Percentiles rank a stretch among this genome's conserved stretches.
Conservation (phyloP, 2,113 vertebrate species). For the Oxygymnocypris stewartii region DNA sequence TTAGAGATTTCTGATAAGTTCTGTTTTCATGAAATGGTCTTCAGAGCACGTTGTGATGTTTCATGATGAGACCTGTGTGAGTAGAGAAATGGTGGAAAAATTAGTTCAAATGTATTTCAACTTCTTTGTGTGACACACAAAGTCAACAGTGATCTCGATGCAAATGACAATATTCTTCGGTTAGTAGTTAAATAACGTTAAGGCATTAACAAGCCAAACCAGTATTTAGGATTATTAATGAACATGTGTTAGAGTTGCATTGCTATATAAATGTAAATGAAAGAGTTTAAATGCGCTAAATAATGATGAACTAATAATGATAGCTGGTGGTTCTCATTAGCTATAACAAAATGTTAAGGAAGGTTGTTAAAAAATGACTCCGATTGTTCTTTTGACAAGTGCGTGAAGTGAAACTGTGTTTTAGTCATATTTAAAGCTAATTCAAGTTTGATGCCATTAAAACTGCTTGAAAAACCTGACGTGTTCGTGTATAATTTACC, state of each 20-base stretch:
- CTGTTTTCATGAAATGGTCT: slow-evolving; percentile 80
- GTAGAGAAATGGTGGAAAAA: slow-evolving; percentile 43
- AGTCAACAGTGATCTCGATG: no score
- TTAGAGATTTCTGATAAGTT: slow-evolving; percentile 33
- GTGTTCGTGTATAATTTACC: slow-evolving; percentile 72
- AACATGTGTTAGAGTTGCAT: neutral
- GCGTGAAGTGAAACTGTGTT: neutral
- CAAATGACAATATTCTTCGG: no score
- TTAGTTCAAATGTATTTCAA: slow-evolving; percentile 47
- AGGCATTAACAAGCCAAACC: neutral
- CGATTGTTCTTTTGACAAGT: neutral
- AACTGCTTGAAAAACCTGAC: no score
- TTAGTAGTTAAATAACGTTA: neutral
- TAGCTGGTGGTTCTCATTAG: neutral
- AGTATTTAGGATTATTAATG: neutral
- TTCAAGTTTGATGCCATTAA: no score
- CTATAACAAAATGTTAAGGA: neutral
- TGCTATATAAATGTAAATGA: neutral
- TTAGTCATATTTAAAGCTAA: no score
- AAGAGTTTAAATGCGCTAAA: neutral
- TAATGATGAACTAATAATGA: neutral
- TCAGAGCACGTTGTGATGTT: slow-evolving; percentile 88
- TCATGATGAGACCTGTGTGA: slow-evolving; percentile 90
- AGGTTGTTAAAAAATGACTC: neutral
- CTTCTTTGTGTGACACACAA: neutral